These are phyloP conservation scores for Rhingia campestris DNA, from an alignment of 2,888 invertebrate species.

Conservation along the genomic window DNA sequence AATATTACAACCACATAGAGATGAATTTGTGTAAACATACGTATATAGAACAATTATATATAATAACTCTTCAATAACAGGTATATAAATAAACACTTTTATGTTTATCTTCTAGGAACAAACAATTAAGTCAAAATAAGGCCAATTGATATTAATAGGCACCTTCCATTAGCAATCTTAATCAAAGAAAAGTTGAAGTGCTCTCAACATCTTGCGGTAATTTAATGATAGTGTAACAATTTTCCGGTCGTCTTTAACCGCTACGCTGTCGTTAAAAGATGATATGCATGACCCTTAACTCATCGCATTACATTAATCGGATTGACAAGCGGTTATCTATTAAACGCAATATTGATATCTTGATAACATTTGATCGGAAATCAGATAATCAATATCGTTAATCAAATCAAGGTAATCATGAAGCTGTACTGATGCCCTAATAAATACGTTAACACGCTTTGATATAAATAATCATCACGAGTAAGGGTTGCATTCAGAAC, in stretches of 20 bases:
- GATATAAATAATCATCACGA: slow-evolving; percentile 56
- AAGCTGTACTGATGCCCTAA: slow-evolving; percentile 18
- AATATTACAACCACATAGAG: no score
- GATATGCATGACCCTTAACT: slow-evolving; percentile 59
- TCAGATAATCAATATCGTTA: slow-evolving; percentile 7
- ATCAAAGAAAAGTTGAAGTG: not conserved
- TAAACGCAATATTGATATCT: slow-evolving; percentile 36
- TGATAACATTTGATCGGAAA: slow-evolving; percentile 38
- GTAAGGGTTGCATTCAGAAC: slow-evolving; percentile 33
- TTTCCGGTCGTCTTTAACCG: slow-evolving; percentile 32
- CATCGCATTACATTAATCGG: slow-evolving; percentile 44
- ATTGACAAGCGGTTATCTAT: slow-evolving; percentile 12
- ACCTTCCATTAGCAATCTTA: not conserved
- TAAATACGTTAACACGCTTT: slow-evolving; percentile 23
- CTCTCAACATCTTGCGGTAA: slow-evolving; percentile 27
- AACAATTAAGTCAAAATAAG: not conserved
- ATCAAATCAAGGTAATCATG: slow-evolving; percentile 33
- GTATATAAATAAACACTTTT: no score
- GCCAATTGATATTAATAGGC: not conserved
- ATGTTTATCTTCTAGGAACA: not conserved
- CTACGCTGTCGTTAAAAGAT: slow-evolving; percentile 2
- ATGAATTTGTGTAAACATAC: no score
- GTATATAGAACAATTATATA: no score
- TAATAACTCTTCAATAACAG: no score
- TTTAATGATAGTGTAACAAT: slow-evolving; percentile 1